Base-by-base conservation (phyloP, 2,797 vertebrate genomes). In the Philypnodon macrostomus region DNA sequence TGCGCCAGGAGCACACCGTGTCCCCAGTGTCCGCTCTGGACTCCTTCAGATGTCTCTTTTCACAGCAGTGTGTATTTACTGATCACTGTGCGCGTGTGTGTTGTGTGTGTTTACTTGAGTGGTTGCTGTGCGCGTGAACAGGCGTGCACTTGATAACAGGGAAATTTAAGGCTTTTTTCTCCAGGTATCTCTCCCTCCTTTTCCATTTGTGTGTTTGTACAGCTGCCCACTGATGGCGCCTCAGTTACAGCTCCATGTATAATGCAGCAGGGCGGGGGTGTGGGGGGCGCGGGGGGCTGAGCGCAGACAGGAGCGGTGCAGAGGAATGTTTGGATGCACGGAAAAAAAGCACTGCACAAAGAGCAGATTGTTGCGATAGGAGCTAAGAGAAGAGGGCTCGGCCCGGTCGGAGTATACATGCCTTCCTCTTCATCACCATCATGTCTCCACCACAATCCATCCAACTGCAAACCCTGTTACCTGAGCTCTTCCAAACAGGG, bases 321-420 rank as follows among this genome's bases (percentile, higher is more conserved):
- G 27, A 10, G 27, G 27, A 29, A 29, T 29, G 27, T 29, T 29
- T 29, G 27, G 27, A 23, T 23, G 3, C 21, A 23, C 21, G 21
- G 23, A 13, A 41, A n/a, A 21, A 27, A 5, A 6, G 26, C 39
- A 41, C 39, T 41, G 23, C 27, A 26, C 39, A 41, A 14, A 26
- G 21, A 41, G 39, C 39, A 41, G 39, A 41, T 41, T 23, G 39
- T 41, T 41, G 39, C 14, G 23, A 9, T 1, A 24, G 39, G 24
- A 41, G 39, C 24, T 14, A 12, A 38, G 15, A 1, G 26, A 27
- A 9, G 26, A 27, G n/a, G n/a, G n/a, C n/a, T n/a, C n/a, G n/a
- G n/a, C n/a, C n/a, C n/a, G n/a, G n/a, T 6, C 21, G 3, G 3
- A 23, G 21, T 23, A 23, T 23, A n/a, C n/a, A 6, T 23, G 21